phyloP scores from a whole-genome alignment of 2,797 vertebrate genomes.

The Presbytis comata region DNA sequence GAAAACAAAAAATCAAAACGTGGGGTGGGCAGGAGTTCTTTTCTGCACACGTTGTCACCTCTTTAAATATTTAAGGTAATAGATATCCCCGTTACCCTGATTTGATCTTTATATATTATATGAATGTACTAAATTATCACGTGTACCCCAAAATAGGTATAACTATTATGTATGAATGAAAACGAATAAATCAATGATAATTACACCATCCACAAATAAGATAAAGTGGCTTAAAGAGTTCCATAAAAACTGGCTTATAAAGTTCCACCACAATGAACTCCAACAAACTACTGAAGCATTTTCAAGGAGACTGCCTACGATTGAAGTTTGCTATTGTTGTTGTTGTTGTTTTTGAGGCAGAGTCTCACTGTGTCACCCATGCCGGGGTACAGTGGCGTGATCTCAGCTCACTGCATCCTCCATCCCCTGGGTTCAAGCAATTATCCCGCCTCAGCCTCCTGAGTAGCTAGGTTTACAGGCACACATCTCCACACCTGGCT shows the following conservation, averaged over 20 bases:
- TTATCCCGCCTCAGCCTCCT: not conserved
- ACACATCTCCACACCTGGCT: not conserved
- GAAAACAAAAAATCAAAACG: not conserved
- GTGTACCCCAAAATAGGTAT: not conserved
- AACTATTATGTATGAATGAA: not conserved
- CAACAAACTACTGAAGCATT: not conserved
- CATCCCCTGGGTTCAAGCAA: not conserved
- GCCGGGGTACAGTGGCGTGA: not conserved
- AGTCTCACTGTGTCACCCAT: not conserved
- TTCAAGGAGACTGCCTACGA: not conserved
- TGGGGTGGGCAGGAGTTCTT: not conserved
- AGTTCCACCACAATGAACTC: constrained; percentile 7
- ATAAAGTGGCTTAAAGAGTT: not conserved
- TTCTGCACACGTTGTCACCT: not conserved
- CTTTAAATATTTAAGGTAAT: not conserved
- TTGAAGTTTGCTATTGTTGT: not conserved
- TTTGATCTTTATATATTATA: not conserved
- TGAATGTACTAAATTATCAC: not conserved
- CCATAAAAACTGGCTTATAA: not conserved
- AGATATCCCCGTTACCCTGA: not conserved
- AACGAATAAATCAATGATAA: not conserved
- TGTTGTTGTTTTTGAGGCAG: not conserved
- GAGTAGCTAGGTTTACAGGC: not conserved
- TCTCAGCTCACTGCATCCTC: not conserved
- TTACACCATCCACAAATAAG: constrained; percentile 3